These are phyloP conservation scores for Drosophila dunni DNA, from an alignment of 1,140 invertebrate genomes.

Conservation along the genomic window DNA sequence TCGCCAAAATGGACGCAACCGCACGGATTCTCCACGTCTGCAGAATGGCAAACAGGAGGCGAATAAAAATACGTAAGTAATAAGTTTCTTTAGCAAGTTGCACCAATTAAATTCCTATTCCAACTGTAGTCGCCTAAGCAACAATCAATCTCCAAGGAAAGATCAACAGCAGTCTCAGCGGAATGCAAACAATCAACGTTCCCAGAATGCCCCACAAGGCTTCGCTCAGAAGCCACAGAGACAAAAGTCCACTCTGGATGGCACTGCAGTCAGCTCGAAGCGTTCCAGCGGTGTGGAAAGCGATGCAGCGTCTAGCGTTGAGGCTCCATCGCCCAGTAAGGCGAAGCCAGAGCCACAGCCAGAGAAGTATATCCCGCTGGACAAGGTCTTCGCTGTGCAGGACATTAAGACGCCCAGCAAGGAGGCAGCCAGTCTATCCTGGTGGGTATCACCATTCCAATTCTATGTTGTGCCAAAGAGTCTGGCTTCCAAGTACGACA, in stretches of 20 bases:
- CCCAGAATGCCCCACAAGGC: constrained; percentile 77
- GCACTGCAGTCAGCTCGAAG: constrained; percentile 35
- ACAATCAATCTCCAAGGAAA: constrained; percentile 66
- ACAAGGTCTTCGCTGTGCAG: constrained; percentile 80
- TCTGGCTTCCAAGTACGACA: constrained; percentile 86
- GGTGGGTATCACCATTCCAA: constrained; percentile 88
- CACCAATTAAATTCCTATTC: not conserved
- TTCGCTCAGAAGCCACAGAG: constrained; percentile 70
- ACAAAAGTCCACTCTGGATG: constrained; percentile 67
- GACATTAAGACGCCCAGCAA: constrained; percentile 67
- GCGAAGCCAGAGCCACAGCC: constrained; percentile 19
- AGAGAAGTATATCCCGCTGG: constrained; percentile 80
- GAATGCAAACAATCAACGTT: constrained; percentile 59
- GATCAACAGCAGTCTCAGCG: constrained; percentile 47
- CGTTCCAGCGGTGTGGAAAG: constrained; percentile 61
- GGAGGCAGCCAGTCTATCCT: constrained; percentile 86
- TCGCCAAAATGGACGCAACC: constrained; percentile 57
- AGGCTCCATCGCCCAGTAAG: constrained; percentile 27
- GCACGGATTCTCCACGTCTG: constrained; percentile 55
- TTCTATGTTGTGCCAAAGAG: constrained; percentile 89
- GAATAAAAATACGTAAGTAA: constrained; percentile 64
- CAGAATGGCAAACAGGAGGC: constrained; percentile 65
- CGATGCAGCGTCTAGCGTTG: constrained; percentile 36
- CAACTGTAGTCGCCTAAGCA: constrained; percentile 53
- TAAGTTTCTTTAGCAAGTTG: not conserved